Evolutionary conservation across 2,797 vertebrate genomes (phyloP).

Genomic region (Pterois miles): DNA sequence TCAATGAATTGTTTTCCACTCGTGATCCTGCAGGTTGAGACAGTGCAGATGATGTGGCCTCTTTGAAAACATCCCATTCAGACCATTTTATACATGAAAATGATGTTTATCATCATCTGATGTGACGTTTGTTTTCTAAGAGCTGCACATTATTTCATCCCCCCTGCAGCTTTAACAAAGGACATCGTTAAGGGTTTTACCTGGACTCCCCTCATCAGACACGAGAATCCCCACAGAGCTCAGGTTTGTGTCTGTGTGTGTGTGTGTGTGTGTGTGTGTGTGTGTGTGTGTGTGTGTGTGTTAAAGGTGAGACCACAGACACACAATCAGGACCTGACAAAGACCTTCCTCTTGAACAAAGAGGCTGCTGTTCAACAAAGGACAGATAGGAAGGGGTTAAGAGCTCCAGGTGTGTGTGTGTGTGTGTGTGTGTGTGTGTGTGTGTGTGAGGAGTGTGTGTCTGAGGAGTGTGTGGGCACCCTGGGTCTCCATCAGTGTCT

Average conservation of each 20-base stretch:
- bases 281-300: background rate
- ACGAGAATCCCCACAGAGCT: background rate
- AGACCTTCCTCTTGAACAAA: slow-evolving; percentile 45
- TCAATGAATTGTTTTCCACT: background rate
- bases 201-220: background rate
- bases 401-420: slow-evolving; percentile 2
- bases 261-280: background rate
- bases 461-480: slow-evolving; percentile 39
- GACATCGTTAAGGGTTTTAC: background rate
- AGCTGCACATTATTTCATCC: background rate
- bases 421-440: slow-evolving; percentile 4
- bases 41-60: background rate
- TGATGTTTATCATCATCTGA: background rate
- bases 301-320: slow-evolving; percentile 10
- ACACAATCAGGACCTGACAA: slow-evolving; percentile 9
- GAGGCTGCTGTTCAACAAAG: slow-evolving; percentile 47
- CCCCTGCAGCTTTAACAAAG: background rate
- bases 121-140: background rate
- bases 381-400: slow-evolving; percentile 38
- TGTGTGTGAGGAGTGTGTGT: background rate
- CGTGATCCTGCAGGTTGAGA: background rate
- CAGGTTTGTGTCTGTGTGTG: background rate
- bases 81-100: background rate
- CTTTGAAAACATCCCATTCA: background rate
- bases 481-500: slow-evolving; percentile 78